Evolutionary conservation across 2,113 vertebrate species (phyloP), one percentile per base, ranked within the genome.

Genomic region (Ageneiosus marmoratus): DNA sequence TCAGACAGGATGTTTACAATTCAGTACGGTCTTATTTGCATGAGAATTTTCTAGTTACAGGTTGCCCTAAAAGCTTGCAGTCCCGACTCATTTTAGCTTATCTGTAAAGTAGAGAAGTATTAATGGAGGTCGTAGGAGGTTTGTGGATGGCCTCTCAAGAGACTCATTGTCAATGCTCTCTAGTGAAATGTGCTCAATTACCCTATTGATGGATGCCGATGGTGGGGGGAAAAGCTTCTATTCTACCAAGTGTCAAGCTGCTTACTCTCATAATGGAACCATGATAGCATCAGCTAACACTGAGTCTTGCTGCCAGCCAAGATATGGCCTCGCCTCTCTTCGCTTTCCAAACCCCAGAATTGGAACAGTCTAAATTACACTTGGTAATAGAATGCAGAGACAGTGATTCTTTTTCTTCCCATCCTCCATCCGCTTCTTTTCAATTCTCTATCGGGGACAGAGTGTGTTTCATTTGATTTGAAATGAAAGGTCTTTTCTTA

Each of bases 281-380:
- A 9, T 82, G 87, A 88, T 89, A 88, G 69, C 74, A 88, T 89
- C 85, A 83, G 80, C 84, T 72, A 84, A 73, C 83, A 86, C 84
- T 5, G 73, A 83, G 79, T 73, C 50, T 60, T 63, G 41, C 81
- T 86, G 82, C 76, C 86, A 84, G 73, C 29, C 29, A 63, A 83
- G 82, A 89, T 80, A 88, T 63, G 77, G 55, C 73, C 75, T 55
- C 24, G 48, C 51, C 44, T 62, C 70, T 72, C 60, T 41, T 37
- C 74, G 55, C 78, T 75, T 79, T 74, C 70, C 77, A 86, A 70
- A 77, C 76, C 88, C 86, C 84, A 86, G 90, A 92, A 91, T 83
- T 87, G 89, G 81, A 92, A 93, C 90, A 91, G 86, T 90, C 89
- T 90, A 91, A 93, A 93, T 93, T 91, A 91, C 89, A 91, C 90